Base-by-base conservation (phyloP, 2,113 vertebrate species). In the Coturnix japonica region DNA sequence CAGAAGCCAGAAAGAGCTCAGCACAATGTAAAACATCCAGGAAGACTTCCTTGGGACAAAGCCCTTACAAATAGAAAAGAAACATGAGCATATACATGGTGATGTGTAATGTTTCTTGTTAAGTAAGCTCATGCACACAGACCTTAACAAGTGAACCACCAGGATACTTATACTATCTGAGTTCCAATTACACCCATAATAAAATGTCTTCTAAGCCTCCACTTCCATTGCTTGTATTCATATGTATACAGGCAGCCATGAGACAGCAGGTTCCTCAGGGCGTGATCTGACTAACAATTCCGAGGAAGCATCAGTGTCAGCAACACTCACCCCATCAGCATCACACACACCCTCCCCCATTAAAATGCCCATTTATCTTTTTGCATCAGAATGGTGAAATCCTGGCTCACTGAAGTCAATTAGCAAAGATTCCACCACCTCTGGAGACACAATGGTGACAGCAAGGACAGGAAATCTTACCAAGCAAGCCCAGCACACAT, bases 381-480 rank as follows among this genome's bases (percentile, higher is more conserved):
- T 80, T 92, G 56, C 75, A 92, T 74, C 37, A 51, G 43, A 92
- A 92, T 93, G 89, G 81, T 94, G 92, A 96, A 91, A 80, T 80
- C 63, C 63, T 43, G 39, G 28, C 74, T 74, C 60, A 26, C 59
- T 56, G 67, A 82, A 87, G 91, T 85, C 75, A 92, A 89, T 92
- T 83, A 90, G 81, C 73, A 91, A 47, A 91, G 72, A 60, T 89
- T 56, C 56, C 67, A 74, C 56, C 70, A 72, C 75, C 90, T 87
- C 91, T 80, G 53, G 81, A 82, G 81, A 85, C 63, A 80, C 26
- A 64, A 11, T 3, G 26, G 64, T 81, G 69, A 74, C 39, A 89
- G 81, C 63, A 84, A 49, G 54, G 37, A 73, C 7, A 66, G 33
- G 67, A 74, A 90, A 85, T 81, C 87, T 67, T 25, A 82, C 13